Percentiles rank a stretch among this genome's conserved stretches.
phyloP scores from a whole-genome alignment of 2,113 vertebrate species.

The Vidua macroura region DNA sequence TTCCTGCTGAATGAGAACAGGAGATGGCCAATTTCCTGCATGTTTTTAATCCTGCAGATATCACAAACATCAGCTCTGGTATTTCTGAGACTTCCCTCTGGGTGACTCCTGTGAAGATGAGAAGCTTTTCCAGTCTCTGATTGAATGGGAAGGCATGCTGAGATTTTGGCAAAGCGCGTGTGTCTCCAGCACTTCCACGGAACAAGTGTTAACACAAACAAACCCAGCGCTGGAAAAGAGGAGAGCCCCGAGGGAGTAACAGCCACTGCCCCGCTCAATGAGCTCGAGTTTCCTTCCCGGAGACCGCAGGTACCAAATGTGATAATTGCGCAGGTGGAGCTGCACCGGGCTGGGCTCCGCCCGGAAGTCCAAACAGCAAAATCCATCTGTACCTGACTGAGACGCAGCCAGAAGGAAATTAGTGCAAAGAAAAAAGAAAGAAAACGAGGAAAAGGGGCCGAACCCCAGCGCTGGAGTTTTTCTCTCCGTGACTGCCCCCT shows the following conservation, averaged over 20 bases:
- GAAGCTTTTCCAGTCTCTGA: conserved; percentile 6
- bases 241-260: neutral
- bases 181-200: neutral
- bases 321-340: neutral
- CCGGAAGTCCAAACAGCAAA: neutral
- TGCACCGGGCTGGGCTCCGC: neutral
- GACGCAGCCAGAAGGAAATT: neutral
- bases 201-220: neutral
- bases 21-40: neutral
- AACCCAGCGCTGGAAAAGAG: neutral
- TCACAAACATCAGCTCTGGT: neutral
- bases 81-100: conserved; percentile 26
- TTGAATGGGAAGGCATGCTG: conserved; percentile 34
- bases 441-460: fast-evolving
- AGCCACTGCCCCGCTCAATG: fast-evolving
- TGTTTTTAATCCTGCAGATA: conserved; percentile 19
- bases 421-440: fast-evolving
- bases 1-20: neutral
- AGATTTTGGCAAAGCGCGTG: conserved; percentile 8
- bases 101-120: conserved; percentile 26
- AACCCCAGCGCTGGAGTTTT: neutral
- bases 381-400: fast-evolving
- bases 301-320: neutral
- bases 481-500: neutral
- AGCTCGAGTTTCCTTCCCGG: neutral